Base-by-base conservation (phyloP, 2,797 vertebrate species). In the Sebastes jordani region DNA sequence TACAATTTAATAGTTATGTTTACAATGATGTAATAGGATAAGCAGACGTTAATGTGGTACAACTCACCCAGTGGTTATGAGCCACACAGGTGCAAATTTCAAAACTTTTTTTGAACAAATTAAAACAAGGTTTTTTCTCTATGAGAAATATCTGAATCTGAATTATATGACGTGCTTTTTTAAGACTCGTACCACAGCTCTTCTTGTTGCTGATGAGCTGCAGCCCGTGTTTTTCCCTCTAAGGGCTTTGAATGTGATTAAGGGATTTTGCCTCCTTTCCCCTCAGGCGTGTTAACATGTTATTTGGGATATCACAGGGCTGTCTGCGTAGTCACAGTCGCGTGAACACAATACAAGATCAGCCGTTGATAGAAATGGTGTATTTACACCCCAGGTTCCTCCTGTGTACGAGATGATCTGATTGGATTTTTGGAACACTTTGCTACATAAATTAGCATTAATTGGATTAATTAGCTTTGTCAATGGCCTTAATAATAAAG, bases 271-370 rank as follows among this genome's bases (percentile, higher is more conserved):
- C 32, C 52, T 78, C 38, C n/a, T 52, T 61, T 59, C 22, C 77
- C 63, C 55, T 76, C 32, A 46, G 56, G 76, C 29, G 38, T 54
- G 55, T 65, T 66, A 66, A 77, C 61, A 66, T 76, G 11, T 68
- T 36, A 69, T 72, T 69, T 74, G 65, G 62, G 71, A 58, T 69
- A 80, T 74, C 30, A 36, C 49, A 1, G 30, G 13, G 56, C 11
- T 55, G 38, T 55, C 20, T 56, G 38, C 34, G 55, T 42, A 29
- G 68, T 74, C 65, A 71, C 38, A 52, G 42, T 38, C 4, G 7
- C 46, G 66, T 74, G 66, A 85, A 76, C 38, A 56, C 62, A 77
- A 23, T 27, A 80, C 61, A n/a, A 80, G 74, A 75, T 75, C 71
- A 69, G 22, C 32, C 36, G 32, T 14, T 49, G 78, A 84, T 78